Evolutionary conservation across 23 tunicate genomes (phyloP).

Genomic region (Oikopleura dioica): DNA sequence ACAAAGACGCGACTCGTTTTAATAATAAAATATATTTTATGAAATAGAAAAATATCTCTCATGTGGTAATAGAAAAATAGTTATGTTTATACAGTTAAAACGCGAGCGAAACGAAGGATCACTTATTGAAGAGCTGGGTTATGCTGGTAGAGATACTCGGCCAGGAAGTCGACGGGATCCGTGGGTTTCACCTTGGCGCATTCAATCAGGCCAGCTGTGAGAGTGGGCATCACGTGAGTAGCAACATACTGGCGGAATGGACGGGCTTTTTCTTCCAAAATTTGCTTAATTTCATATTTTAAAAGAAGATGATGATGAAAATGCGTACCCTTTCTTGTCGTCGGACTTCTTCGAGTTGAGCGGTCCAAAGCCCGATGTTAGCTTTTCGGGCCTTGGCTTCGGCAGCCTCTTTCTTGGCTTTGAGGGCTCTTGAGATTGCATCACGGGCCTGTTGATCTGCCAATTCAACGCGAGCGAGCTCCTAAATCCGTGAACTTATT

Average conservation of each 20-base stretch:
- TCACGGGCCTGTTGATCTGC: slow-evolving; percentile 40
- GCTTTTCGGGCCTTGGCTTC: slow-evolving; percentile 20
- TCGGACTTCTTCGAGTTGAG: slow-evolving; percentile 61
- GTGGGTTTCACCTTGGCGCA: slow-evolving; percentile 69
- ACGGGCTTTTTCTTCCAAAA: slow-evolving; percentile 63
- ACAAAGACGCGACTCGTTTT: too few species aligned
- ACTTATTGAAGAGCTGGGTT: background rate
- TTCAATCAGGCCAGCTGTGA: slow-evolving; percentile 79
- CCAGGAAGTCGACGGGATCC: slow-evolving; percentile 91
- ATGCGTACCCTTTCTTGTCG: slow-evolving; percentile 70
- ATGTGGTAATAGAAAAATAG: too few species aligned
- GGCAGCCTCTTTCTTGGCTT: slow-evolving; percentile 40
- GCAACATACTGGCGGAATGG: slow-evolving; percentile 75
- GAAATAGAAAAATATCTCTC: too few species aligned
- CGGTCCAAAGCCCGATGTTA: slow-evolving; percentile 6
- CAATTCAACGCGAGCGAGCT: slow-evolving; percentile 47
- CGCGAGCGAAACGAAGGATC: too few species aligned
- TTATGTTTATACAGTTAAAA: too few species aligned
- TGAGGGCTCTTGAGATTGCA: slow-evolving; percentile 35
- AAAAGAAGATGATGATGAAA: too few species aligned
- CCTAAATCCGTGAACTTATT: too few species aligned
- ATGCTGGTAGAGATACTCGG: background rate
- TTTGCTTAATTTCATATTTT: too few species aligned
- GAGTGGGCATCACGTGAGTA: slow-evolving; percentile 96
- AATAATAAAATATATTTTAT: too few species aligned